A percentile compares a stretch with the other conserved stretches of the same genome.
Evolutionary conservation across 37 sponge, comb jelly and placozoan genomes (phyloP).

Genomic region (Theonella swinhoei): DNA sequence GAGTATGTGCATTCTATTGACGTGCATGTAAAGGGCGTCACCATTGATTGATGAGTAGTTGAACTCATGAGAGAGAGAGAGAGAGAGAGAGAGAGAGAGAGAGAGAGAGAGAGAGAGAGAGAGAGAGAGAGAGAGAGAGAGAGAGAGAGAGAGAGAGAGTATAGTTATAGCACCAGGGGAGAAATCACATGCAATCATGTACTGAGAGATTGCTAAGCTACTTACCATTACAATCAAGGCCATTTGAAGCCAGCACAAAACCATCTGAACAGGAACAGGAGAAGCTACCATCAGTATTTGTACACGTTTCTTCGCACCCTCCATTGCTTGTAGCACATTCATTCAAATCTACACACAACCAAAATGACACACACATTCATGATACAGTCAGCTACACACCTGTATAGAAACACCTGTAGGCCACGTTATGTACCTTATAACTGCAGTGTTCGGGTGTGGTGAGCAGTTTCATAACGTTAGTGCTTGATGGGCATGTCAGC

Average conservation of each 20-base stretch:
- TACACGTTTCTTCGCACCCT: background rate
- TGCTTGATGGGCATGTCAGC: too few relatives aligned
- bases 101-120: too few relatives aligned
- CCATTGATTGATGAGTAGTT: too few relatives aligned
- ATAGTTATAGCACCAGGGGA: background rate
- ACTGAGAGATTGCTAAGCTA: background rate
- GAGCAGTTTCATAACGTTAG: too few relatives aligned
- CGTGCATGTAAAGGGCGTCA: background rate
- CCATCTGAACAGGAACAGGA: conserved; percentile 29
- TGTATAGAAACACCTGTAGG: too few relatives aligned
- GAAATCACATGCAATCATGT: background rate
- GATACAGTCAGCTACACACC: too few relatives aligned
- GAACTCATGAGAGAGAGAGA: too few relatives aligned
- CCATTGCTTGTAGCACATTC: background rate
- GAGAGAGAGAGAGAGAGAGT: background rate
- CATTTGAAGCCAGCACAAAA: conserved; percentile 16
- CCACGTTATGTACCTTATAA: too few relatives aligned
- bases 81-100: background rate
- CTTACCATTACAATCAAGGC: conserved; percentile 37
- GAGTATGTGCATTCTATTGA: too few relatives aligned
- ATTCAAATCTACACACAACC: background rate
- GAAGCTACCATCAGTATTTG: background rate
- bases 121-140: too few relatives aligned
- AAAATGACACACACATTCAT: background rate
- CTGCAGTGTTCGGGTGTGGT: too few relatives aligned